Base-by-base conservation (phyloP, 2,113 vertebrate species). In the Passer domesticus region DNA sequence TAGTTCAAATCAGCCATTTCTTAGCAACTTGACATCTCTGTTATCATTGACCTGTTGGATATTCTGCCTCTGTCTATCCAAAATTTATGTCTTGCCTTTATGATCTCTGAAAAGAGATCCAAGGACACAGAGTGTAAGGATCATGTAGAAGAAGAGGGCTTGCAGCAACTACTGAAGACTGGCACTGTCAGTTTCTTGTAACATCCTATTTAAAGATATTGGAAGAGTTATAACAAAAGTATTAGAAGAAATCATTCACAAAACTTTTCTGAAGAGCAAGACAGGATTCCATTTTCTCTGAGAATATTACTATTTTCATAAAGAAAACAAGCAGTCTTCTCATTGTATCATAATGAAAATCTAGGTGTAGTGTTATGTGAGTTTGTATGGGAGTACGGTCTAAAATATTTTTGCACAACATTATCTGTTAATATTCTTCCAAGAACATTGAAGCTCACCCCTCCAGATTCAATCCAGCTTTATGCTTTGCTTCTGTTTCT, bases 21-120 rank as follows among this genome's bases (percentile, higher is more conserved):
- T 52, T 49, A 85, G 24, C n/a, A 82, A 72, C 2, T 2, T 66
- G 58, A 25, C 0, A 0, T 30, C 50, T 63, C 44, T 58, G 5
- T 56, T 56, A 25, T 4, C 8, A 16, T 77, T 77, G 74, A 13
- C 44, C 11, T 63, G 13, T 22, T 68, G 25, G 44, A 59, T 14
- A 59, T 43, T 33, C 47, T 89, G 13, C 58, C 13, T 52, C 58
- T 82, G 22, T 88, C 20, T 6, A 41, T 49, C 17, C 15, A 17
- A 50, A 80, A 72, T 6, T 4, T 43, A 18, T 63, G 8, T 33
- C 35, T 79, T 66, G 41, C 9, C 25, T 20, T 75, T n/a, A 41
- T 33, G 23, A 75, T 7, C 19, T 86, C 13, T 50, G 31, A 37
- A 89, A 76, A 39, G 44, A 44, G 11, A 64, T 35, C 8, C 13